A percentile compares a stretch with the other conserved stretches of the same genome.
phyloP scores from a whole-genome alignment of 64 coral and sea anemone genomes.

The Montipora foliosa region DNA sequence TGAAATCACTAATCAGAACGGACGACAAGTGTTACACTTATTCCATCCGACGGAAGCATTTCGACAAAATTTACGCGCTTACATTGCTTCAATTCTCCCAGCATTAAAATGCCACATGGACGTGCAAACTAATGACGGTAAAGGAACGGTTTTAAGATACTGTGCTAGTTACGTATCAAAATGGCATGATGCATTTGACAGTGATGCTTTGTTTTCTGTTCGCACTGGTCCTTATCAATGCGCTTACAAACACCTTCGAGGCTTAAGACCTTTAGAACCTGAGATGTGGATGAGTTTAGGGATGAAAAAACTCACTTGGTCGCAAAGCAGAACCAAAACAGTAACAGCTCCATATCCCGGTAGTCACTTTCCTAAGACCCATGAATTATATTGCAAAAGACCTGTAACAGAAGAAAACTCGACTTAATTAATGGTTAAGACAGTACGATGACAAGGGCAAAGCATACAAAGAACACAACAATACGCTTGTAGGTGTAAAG shows the following conservation, averaged over 20 bases:
- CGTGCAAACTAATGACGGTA: constrained; percentile 36
- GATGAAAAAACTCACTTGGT: neutral
- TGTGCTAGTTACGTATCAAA: constrained; percentile 49
- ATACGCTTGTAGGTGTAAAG: neutral
- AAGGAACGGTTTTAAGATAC: constrained; percentile 38
- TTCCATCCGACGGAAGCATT: constrained; percentile 52
- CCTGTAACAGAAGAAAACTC: neutral
- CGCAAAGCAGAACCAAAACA: neutral
- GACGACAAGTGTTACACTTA: neutral
- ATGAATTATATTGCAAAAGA: neutral
- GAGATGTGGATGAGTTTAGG: constrained; percentile 55
- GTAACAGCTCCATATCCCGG: neutral
- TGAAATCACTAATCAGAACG: neutral
- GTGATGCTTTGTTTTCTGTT: constrained; percentile 31
- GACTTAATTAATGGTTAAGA: neutral
- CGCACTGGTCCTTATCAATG: neutral
- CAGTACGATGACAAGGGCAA: neutral
- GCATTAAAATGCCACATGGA: constrained; percentile 62
- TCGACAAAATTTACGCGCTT: constrained; percentile 9
- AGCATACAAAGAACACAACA: neutral
- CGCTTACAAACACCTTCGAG: neutral
- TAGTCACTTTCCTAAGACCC: neutral
- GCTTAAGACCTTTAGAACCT: constrained; percentile 29
- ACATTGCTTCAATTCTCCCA: constrained; percentile 18
- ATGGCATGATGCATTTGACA: constrained; percentile 6